Base-by-base conservation (phyloP, 2,888 invertebrate species). In the Protula sp. region DNA sequence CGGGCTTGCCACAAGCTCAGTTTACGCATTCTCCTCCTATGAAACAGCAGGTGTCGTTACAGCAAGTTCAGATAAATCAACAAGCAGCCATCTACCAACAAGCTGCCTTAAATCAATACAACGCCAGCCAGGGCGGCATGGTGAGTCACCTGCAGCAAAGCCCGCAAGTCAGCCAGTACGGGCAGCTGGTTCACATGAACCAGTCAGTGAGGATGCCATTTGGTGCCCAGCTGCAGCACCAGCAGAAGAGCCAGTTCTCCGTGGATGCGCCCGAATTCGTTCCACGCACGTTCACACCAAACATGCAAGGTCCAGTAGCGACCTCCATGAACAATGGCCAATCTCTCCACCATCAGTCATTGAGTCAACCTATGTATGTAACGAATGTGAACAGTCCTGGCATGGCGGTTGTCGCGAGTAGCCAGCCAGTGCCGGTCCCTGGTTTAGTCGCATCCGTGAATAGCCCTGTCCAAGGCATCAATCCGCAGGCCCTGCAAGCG, bases 181-280 rank as follows among this genome's bases (percentile, higher is more conserved):
- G n/a, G n/a, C 38, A 38, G 38, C 38, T 38, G 9, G 9, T 14
- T 38, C 38, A 9, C 38, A 9, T 14, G 19, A 38, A 38, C 19
- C 9, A 9, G 9, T n/a, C n/a, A n/a, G n/a, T n/a, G n/a, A n/a
- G n/a, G n/a, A n/a, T n/a, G n/a, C n/a, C n/a, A n/a, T n/a, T n/a
- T n/a, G n/a, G n/a, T n/a, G 45, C 45, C 45, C 9, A n/a, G 9
- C 9, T 38, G 45, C 5, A 19, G 9, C 19, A 55, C 19, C 27
- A 45, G 27, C 26, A 38, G 28, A 52, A 38, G 51, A 58, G 54
- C 4, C 50, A 47, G n/a, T 62, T 67, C 27, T 67, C 67, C 2
- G 60, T 65, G 5, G 57, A 66, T 53, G 67, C 67, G n/a, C 66
- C 67, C 4, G 67, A 67, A 47, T 67, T 67, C 60, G 63, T 67